Conservation (phyloP, 2,113 vertebrate species). For the Embiotoca jacksoni region DNA sequence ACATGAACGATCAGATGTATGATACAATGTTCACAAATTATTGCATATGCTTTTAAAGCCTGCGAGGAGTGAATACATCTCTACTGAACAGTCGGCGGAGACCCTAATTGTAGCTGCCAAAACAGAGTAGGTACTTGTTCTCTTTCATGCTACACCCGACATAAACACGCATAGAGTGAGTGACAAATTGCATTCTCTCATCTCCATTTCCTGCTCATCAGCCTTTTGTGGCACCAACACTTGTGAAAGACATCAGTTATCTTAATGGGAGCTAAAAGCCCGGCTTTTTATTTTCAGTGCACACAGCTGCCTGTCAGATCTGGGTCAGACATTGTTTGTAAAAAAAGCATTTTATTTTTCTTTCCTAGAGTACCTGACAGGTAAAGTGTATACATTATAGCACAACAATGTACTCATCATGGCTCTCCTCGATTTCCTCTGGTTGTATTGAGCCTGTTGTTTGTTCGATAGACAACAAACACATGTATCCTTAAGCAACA, state of each 20-base stretch:
- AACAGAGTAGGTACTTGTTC: constrained; percentile 56
- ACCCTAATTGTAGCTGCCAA: constrained; percentile 64
- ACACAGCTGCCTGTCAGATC: constrained; percentile 46
- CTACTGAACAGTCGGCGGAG: constrained; percentile 12
- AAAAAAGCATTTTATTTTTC: constrained; percentile 28
- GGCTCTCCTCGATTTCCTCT: not conserved
- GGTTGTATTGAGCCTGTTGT: not conserved
- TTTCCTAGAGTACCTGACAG: constrained; percentile 20
- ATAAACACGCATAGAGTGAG: constrained; percentile 52
- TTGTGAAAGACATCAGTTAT: constrained; percentile 51
- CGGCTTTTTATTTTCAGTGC: constrained; percentile 23
- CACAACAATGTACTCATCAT: not conserved
- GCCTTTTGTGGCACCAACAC: constrained; percentile 16
- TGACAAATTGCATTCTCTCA: constrained; percentile 65
- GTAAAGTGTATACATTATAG: not conserved
- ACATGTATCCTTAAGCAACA: not conserved
- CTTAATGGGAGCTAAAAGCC: constrained; percentile 26
- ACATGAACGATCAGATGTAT: constrained; percentile 13
- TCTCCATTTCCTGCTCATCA: constrained; percentile 66
- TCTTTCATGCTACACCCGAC: constrained; percentile 47
- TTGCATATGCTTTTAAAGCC: constrained; percentile 30
- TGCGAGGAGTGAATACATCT: not conserved
- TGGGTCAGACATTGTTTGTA: constrained; percentile 44
- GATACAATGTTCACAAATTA: constrained; percentile 31
- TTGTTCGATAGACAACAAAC: not conserved